Conservation (phyloP, 1,140 invertebrate genomes). For the Piezodorus guildinii region DNA sequence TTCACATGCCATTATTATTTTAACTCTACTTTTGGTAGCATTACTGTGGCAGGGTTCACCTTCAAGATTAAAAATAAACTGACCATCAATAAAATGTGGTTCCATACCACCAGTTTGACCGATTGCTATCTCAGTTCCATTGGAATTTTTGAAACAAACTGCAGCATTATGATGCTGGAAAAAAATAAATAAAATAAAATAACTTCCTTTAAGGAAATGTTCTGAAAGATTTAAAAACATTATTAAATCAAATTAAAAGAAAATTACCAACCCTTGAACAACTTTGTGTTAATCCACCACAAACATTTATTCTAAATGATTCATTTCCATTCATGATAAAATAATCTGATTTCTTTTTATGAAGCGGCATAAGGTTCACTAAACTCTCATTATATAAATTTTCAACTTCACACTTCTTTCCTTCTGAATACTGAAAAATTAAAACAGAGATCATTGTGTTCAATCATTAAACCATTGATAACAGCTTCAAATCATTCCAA, state of each 20-base stretch:
- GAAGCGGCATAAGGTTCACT: background rate
- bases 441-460: too few relatives aligned
- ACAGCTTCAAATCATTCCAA: too few relatives aligned
- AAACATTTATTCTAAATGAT: constrained; percentile 8
- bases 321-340: background rate
- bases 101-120: background rate
- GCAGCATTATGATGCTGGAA: background rate
- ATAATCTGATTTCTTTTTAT: background rate
- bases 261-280: background rate
- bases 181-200: too few relatives aligned
- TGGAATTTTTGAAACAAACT: background rate
- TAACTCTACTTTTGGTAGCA: background rate
- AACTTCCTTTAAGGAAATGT: too few relatives aligned
- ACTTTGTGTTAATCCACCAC: background rate
- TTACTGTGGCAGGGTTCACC: background rate
- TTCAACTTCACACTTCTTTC: background rate
- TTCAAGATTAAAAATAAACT: background rate
- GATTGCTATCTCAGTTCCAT: background rate
- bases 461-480: too few relatives aligned
- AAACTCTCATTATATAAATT: background rate
- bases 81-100: background rate
- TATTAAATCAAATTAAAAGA: background rate
- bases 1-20: background rate
- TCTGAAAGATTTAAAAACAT: background rate
- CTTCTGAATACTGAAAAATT: background rate